phyloP scores from a whole-genome alignment of 2,888 invertebrate genomes.

The Gerosis bhagava region DNA sequence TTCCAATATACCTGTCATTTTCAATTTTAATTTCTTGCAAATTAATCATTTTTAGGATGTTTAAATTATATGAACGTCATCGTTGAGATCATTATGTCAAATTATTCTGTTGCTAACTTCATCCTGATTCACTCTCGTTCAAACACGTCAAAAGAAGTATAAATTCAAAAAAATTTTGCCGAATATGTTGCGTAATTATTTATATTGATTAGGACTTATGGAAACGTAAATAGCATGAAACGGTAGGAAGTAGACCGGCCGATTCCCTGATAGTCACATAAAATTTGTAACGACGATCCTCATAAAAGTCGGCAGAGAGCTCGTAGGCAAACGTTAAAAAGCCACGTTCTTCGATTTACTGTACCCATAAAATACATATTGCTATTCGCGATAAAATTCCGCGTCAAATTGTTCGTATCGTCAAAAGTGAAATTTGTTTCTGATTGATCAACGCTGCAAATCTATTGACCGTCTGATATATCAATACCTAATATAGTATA shows the following conservation, averaged over 20 bases:
- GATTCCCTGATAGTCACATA: conserved; percentile 59
- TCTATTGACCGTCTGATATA: too few species aligned
- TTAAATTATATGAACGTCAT: too few species aligned
- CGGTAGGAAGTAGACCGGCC: conserved; percentile 49
- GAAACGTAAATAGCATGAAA: conserved; percentile 51
- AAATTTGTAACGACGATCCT: conserved; percentile 66
- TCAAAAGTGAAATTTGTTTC: conserved; percentile 64
- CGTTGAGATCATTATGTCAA: too few species aligned
- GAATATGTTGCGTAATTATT: conserved; percentile 41
- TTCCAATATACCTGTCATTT: too few species aligned
- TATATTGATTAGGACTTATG: conserved; percentile 54
- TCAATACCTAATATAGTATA: too few species aligned
- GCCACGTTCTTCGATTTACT: conserved; percentile 76
- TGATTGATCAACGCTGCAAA: conserved; percentile 5
- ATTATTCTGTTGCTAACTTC: too few species aligned
- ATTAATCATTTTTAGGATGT: too few species aligned
- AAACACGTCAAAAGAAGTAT: too few species aligned
- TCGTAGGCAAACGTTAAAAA: conserved; percentile 77
- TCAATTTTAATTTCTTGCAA: too few species aligned
- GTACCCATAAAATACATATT: conserved; percentile 79
- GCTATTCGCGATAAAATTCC: conserved; percentile 76
- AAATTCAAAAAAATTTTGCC: too few species aligned
- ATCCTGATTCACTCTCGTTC: too few species aligned
- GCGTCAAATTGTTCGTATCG: conserved; percentile 63
- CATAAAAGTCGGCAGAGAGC: conserved; percentile 70